Evolutionary conservation across 2,888 invertebrate species (phyloP), one percentile per base, ranked within the genome.

Genomic region (Sisyra nigra): DNA sequence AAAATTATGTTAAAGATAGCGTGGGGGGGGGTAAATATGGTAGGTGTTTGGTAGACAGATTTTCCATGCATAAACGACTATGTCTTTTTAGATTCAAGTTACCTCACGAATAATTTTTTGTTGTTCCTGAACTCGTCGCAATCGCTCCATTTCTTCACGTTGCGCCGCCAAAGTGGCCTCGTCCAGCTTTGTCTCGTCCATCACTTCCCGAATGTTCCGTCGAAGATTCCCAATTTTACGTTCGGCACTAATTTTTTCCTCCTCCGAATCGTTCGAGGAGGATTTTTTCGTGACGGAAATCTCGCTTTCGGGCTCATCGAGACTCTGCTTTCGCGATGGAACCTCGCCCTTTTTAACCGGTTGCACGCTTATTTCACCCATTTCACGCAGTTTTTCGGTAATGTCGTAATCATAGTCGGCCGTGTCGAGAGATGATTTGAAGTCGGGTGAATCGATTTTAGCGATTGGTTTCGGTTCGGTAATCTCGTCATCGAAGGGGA

Each of bases 161-260:
- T 94, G 94, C 1, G 96, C 96, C 17, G 83, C 82, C 42, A 92
- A 63, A 2, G 94, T 96, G 10, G 88, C 85, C 48, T 87, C 87
- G 58, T 94, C 94, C 48, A 96, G 64, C 57, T 93, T 87, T 48
- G 85, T 86, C 55, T 92, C 92, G 56, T 87, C 85, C 77, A 93
- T 82, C 7, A 94, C 92, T 65, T 93, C 91, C 44, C 93, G 74
- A 52, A 91, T 91, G 57, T 91, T 91, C 47, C 85, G 74, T 33
- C 91, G 69, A 56, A 88, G 72, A 60, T 82, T 83, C 11, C 75
- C 55, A 43, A 48, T 46, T 50, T 31, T 19, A 18, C 37, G 32
- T 37, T 42, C 42, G 3, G 19, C 36, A 10, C 42, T 29, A 13
- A 11, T 30, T 57, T 59, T 6, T 53, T 55, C 2, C 42, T 49